Conservation (phyloP, 2,888 invertebrate genomes). For the Achlya flavicornis region DNA sequence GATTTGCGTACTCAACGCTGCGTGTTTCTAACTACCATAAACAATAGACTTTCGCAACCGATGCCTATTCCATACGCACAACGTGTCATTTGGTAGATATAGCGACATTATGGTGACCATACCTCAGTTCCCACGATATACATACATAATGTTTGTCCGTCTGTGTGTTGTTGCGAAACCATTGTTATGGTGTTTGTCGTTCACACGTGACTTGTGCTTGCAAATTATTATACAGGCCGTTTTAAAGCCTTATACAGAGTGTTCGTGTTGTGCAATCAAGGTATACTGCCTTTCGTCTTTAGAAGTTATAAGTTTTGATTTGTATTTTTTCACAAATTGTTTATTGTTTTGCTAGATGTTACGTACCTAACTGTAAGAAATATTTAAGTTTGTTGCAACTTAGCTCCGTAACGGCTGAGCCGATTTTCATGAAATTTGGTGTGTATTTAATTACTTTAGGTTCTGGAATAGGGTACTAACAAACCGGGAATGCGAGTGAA, state of each 20-base stretch:
- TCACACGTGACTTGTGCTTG: constrained; percentile 44
- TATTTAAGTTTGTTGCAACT: no score
- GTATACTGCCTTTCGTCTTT: background rate
- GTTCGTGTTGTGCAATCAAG: background rate
- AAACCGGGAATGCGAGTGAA: no score
- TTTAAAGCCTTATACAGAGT: constrained; percentile 6
- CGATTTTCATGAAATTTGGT: no score
- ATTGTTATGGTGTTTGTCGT: constrained; percentile 43
- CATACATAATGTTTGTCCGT: constrained; percentile 53
- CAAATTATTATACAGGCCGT: constrained; percentile 25
- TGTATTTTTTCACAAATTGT: background rate
- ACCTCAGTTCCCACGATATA: constrained; percentile 62
- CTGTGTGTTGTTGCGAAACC: constrained; percentile 43
- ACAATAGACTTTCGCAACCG: constrained; percentile 22
- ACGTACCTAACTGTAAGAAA: background rate
- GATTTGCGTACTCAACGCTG: background rate
- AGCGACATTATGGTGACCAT: constrained; percentile 39
- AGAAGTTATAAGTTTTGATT: background rate
- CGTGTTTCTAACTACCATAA: constrained; percentile 11
- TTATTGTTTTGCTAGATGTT: background rate
- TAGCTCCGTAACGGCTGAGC: no score
- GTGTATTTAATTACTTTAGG: no score
- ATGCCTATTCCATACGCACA: constrained; percentile 32
- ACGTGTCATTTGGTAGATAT: constrained; percentile 49
- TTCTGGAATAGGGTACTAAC: no score